Base-by-base conservation (phyloP, 2,888 invertebrate species). In the Lutraria lutraria region DNA sequence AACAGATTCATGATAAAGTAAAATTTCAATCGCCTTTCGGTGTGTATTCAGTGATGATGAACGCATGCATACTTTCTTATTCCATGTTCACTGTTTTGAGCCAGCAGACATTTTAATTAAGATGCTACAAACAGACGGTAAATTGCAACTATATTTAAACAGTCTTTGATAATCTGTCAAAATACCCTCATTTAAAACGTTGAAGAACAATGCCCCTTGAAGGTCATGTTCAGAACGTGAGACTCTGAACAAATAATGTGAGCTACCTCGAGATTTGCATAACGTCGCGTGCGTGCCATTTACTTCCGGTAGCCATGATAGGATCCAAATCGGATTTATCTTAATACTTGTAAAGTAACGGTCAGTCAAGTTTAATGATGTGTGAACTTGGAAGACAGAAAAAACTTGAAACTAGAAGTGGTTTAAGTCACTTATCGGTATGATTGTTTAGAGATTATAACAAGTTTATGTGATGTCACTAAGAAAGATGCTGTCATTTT, bases 241-340 rank as follows among this genome's bases (percentile, higher is more conserved):
- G 89, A 87, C 86, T 87, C 90, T 92, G 89, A 87, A 86, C 90
- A 92, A 92, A 92, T 90, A 92, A 68, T 81, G 83, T 81, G 89
- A 87, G 88, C 87, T 88, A 81, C 86, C 34, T 90, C 84, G 81
- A 89, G 88, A 92, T 92, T 92, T 88, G 90, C 90, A 92, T 92
- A 91, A 88, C 88, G 91, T 90, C 92, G 90, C 92, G 92, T 92
- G 92, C 89, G 87, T 89, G 92, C 63, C 90, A 91, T 88, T 90
- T 89, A 86, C 88, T 89, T 91, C 92, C 91, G 91, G 90, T 88
- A 89, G 91, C 88, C 79, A 87, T 86, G 84, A 88, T 89, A 80
- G 86, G 29, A 76, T 68, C 25, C 88, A 89, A 76, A 91, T 91
- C 90, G 87, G 92, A 83, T 90, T 91, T 89, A 81, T 81, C 68